Percentiles rank a stretch among this genome's conserved stretches.
phyloP scores from a whole-genome alignment of 1,140 invertebrate genomes.

The Drosophila watanabei region DNA sequence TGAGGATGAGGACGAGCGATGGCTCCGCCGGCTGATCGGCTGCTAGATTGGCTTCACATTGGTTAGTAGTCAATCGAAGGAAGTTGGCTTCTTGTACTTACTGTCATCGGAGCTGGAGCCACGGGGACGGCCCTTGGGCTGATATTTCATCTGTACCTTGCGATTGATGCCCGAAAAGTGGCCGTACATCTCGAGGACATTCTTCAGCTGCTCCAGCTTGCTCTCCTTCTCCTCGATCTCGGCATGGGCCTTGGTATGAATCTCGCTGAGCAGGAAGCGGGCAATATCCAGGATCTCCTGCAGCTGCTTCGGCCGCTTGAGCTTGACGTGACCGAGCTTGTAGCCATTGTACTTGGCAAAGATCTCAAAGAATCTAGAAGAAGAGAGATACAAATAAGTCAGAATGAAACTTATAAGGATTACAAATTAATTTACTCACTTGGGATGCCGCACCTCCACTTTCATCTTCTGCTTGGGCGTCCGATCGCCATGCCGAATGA shows the following conservation, averaged over 20 bases:
- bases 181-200: constrained; percentile 99
- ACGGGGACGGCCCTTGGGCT: constrained; percentile 96
- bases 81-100: constrained; percentile 86
- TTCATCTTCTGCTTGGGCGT: constrained; percentile 99
- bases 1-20: constrained; percentile 97
- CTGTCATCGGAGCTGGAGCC: constrained; percentile 98
- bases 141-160: constrained; percentile 99
- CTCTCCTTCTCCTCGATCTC: constrained; percentile 99
- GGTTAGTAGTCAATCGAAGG: constrained; percentile 19
- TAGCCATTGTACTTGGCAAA: constrained; percentile 99
- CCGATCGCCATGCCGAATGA: constrained; percentile 98
- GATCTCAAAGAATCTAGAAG: constrained; percentile 97
- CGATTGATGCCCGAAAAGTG: constrained; percentile 99
- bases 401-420: background rate
- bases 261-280: constrained; percentile 94
- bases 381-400: background rate
- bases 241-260: constrained; percentile 93
- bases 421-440: constrained; percentile 88
- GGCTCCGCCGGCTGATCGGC: constrained; percentile 94
- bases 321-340: constrained; percentile 97
- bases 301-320: constrained; percentile 98
- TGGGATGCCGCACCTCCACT: constrained; percentile 99
- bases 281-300: constrained; percentile 99
- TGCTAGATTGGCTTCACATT: constrained; percentile 55
- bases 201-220: constrained; percentile 98